Evolutionary conservation across 2,888 invertebrate genomes (phyloP).

Genomic region (Drosophila nigricruria): DNA sequence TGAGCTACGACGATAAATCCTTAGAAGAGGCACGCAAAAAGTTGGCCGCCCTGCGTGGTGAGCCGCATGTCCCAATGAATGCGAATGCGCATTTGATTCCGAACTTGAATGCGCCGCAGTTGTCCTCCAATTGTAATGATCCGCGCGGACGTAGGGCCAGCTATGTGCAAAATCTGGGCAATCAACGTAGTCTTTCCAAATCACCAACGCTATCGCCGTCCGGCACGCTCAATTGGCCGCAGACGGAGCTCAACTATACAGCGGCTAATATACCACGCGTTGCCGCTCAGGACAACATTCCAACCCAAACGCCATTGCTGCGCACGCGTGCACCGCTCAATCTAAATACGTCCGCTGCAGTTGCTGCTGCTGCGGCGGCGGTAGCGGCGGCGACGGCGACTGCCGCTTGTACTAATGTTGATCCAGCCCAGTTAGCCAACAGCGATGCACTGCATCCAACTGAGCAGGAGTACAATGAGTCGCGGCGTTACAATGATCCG

Average conservation of each 20-base stretch:
- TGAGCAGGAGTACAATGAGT: not conserved
- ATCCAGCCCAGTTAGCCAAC: not conserved
- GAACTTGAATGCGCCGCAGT: not conserved
- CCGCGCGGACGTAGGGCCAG: conserved; percentile 34
- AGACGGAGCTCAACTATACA: not conserved
- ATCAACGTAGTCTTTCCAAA: not conserved
- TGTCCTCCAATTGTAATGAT: conserved; percentile 46
- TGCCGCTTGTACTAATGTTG: not conserved
- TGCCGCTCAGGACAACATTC: conserved; percentile 4
- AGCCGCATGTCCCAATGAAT: not conserved
- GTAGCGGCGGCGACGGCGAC: not conserved
- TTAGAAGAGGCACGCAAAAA: conserved; percentile 65
- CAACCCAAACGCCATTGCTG: not conserved
- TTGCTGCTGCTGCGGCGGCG: not conserved
- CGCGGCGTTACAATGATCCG: conserved; percentile 19
- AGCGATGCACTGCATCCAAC: not conserved
- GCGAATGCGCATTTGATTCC: too few relatives aligned
- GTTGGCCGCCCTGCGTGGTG: conserved; percentile 41
- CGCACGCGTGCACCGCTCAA: conserved; percentile 5
- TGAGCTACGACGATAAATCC: not conserved
- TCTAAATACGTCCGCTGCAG: not conserved
- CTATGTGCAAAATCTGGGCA: not conserved
- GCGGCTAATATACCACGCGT: not conserved
- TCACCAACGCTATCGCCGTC: not conserved
- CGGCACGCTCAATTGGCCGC: not conserved